Percentiles rank a stretch among this genome's conserved stretches.
Conservation (phyloP, 2,888 invertebrate species). For the Uropetala carovei region DNA sequence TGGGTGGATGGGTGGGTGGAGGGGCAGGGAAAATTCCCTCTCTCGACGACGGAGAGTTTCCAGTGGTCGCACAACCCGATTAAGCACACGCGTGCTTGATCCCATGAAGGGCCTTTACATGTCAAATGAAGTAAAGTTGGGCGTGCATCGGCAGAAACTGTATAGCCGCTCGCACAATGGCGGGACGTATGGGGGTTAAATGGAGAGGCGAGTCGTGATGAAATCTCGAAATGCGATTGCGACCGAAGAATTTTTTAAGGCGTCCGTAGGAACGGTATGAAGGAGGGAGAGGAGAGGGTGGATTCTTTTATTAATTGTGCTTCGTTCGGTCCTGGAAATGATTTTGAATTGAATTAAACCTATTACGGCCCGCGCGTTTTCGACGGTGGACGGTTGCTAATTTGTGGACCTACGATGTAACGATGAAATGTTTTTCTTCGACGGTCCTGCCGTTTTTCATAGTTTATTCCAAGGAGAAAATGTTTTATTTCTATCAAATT, state of each 20-base stretch:
- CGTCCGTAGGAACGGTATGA: background rate
- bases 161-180: background rate
- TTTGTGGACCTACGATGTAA: background rate
- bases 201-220: background rate
- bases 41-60: slow-evolving; percentile 26
- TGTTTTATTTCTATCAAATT: too few species aligned
- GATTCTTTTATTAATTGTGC: slow-evolving; percentile 1
- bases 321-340: background rate
- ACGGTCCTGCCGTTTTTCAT: background rate
- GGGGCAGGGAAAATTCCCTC: background rate
- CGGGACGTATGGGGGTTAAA: background rate
- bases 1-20: background rate
- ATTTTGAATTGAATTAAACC: slow-evolving; percentile 10
- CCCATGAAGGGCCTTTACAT: slow-evolving; percentile 31
- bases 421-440: background rate
- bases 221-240: background rate
- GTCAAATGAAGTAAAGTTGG: slow-evolving; percentile 28
- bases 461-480: too few species aligned
- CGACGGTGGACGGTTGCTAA: background rate
- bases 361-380: background rate
- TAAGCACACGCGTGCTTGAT: slow-evolving; percentile 29
- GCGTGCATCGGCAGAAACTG: slow-evolving; percentile 25
- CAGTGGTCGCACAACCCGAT: slow-evolving; percentile 35
- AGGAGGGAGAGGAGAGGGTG: background rate
- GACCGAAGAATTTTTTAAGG: background rate